These are phyloP conservation scores for Adelges cooleyi DNA, from an alignment of 1,140 invertebrate species.

Conservation along the genomic window DNA sequence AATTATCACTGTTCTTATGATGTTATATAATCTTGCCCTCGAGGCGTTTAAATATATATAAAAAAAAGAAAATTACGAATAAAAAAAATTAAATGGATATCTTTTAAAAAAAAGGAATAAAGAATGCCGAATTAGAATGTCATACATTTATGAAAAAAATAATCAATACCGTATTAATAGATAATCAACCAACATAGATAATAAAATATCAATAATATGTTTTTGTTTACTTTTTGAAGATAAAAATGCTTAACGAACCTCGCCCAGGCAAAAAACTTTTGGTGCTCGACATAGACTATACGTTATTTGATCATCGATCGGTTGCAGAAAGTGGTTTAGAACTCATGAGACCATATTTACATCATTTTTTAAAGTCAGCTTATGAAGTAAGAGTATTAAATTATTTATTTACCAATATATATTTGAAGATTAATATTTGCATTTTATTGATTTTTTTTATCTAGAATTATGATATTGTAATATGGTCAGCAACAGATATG, in stretches of 20 bases:
- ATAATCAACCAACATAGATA: no score
- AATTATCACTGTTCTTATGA: no score
- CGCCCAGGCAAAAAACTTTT: slow-evolving; percentile 76
- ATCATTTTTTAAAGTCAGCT: slow-evolving; percentile 85
- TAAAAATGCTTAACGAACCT: slow-evolving; percentile 69
- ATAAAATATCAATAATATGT: background rate
- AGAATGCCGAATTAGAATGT: no score
- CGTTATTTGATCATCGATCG: slow-evolving; percentile 88
- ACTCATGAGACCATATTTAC: slow-evolving; percentile 88
- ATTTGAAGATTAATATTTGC: no score
- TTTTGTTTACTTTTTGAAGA: slow-evolving; percentile 38
- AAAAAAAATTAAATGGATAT: no score
- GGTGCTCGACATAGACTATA: slow-evolving; percentile 95
- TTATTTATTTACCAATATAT: background rate
- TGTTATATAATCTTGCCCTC: no score
- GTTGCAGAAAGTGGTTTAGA: slow-evolving; percentile 76
- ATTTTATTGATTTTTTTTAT: slow-evolving; percentile 14
- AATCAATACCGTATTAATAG: background rate
- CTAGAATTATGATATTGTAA: slow-evolving; percentile 70
- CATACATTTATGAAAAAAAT: background rate
- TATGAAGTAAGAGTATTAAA: slow-evolving; percentile 53
- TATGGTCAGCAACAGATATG: slow-evolving; percentile 94
- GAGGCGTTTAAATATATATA: no score
- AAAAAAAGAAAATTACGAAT: no score
- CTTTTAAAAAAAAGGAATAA: no score